Percentiles rank a stretch among this genome's conserved stretches.
These are phyloP conservation scores for Sebastes schlegelii DNA, from an alignment of 2,113 vertebrate species.

Conservation along the genomic window DNA sequence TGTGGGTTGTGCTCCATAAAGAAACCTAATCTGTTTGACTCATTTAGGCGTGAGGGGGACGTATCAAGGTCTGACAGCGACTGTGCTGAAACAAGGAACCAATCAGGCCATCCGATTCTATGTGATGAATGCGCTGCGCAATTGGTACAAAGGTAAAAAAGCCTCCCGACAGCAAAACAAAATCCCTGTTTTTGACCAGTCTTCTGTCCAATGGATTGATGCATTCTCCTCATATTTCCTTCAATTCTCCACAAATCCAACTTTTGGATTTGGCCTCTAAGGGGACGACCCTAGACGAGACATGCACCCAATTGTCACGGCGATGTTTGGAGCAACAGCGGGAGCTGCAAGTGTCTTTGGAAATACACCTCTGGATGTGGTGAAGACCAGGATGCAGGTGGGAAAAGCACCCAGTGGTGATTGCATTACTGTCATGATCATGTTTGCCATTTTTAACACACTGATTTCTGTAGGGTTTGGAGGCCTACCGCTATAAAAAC, in stretches of 20 bases:
- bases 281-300: slow-evolving; percentile 83
- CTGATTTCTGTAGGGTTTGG: slow-evolving; percentile 80
- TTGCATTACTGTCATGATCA: background rate
- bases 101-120: slow-evolving; percentile 89
- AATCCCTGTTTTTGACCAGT: background rate
- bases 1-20: background rate
- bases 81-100: slow-evolving; percentile 85
- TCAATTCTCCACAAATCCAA: background rate
- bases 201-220: background rate
- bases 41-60: slow-evolving; percentile 83
- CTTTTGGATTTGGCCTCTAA: slow-evolving; percentile 46
- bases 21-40: slow-evolving; percentile 8
- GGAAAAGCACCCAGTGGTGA: background rate
- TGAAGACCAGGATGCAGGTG: slow-evolving; percentile 90
- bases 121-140: slow-evolving; percentile 85
- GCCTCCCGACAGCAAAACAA: background rate
- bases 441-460: background rate
- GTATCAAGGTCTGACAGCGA: slow-evolving; percentile 86
- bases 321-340: slow-evolving; percentile 84
- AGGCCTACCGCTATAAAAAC: slow-evolving; percentile 86
- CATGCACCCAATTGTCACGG: slow-evolving; percentile 86
- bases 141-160: slow-evolving; percentile 87
- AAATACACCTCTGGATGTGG: slow-evolving; percentile 88
- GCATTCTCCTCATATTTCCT: background rate
- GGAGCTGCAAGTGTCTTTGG: slow-evolving; percentile 88